Conservation (phyloP, 2,113 vertebrate genomes). For the Tenebrosternarchus preto region DNA sequence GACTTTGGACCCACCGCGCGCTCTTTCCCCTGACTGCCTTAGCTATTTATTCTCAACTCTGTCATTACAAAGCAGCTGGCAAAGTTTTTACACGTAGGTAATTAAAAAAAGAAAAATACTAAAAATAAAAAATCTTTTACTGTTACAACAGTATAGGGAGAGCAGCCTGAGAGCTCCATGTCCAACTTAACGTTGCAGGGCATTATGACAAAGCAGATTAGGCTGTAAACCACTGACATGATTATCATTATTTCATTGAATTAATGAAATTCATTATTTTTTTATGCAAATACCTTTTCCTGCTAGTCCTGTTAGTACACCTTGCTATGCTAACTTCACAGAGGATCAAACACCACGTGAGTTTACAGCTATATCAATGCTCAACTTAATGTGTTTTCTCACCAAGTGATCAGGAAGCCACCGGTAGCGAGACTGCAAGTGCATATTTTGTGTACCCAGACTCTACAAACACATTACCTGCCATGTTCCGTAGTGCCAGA, state of each 20-base stretch:
- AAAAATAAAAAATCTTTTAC: too few relatives aligned
- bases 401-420: neutral
- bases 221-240: neutral
- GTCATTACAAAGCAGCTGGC: neutral
- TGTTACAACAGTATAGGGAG: too few relatives aligned
- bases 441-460: constrained; percentile 16
- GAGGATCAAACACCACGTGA: too few relatives aligned
- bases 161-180: too few relatives aligned
- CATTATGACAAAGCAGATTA: neutral
- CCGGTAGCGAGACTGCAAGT: neutral
- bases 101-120: too few relatives aligned
- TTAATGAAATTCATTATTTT: too few relatives aligned
- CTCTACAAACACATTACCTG: constrained; percentile 27
- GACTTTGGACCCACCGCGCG: neutral
- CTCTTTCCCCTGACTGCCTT: neutral
- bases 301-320: too few relatives aligned
- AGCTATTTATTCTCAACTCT: neutral
- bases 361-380: neutral
- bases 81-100: neutral
- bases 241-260: too few relatives aligned
- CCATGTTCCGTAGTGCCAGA: too few relatives aligned
- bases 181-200: too few relatives aligned
- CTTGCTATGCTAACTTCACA: too few relatives aligned
- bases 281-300: too few relatives aligned
- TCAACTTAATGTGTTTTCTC: neutral